phyloP scores from a whole-genome alignment of 2,888 invertebrate species.

The Athrips mouffetella region DNA sequence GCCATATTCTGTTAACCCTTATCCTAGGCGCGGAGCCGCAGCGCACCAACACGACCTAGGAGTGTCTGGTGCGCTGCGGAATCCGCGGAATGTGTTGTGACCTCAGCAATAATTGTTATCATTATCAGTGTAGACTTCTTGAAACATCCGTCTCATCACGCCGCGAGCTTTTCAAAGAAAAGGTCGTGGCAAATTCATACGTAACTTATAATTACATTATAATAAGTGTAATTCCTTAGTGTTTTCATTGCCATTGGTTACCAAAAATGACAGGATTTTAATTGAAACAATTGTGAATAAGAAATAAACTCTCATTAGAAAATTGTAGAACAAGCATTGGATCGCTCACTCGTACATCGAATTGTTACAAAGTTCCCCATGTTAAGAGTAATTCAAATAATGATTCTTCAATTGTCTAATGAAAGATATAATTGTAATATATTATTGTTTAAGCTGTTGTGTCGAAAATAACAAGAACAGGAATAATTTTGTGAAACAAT shows the following conservation, averaged over 20 bases:
- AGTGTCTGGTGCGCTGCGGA: conserved; percentile 16
- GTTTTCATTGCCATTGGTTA: conserved; percentile 76
- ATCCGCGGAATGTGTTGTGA: conserved; percentile 50
- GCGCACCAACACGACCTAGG: conserved; percentile 7
- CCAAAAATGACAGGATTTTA: conserved; percentile 77
- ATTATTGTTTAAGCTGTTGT: conserved; percentile 77
- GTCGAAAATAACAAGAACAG: conserved; percentile 77
- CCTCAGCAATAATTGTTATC: conserved; percentile 64
- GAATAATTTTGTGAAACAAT: conserved; percentile 78
- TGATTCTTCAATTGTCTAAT: conserved; percentile 67
- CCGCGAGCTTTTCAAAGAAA: conserved; percentile 60
- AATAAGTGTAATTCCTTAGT: conserved; percentile 64
- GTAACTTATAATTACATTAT: conserved; percentile 62
- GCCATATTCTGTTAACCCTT: conserved; percentile 23
- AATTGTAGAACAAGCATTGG: conserved; percentile 60
- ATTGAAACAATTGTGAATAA: conserved; percentile 73
- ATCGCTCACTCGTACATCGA: conserved; percentile 69
- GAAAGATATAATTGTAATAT: conserved; percentile 74
- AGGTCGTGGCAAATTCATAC: conserved; percentile 54
- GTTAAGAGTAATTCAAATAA: conserved; percentile 57
- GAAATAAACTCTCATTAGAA: conserved; percentile 64
- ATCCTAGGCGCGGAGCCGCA: background rate
- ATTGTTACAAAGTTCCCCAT: conserved; percentile 73
- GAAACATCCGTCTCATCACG: conserved; percentile 55
- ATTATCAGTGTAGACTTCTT: conserved; percentile 41